These are phyloP conservation scores for Heterocephalus glaber DNA, from an alignment of 2,113 vertebrate genomes.

Conservation along the genomic window DNA sequence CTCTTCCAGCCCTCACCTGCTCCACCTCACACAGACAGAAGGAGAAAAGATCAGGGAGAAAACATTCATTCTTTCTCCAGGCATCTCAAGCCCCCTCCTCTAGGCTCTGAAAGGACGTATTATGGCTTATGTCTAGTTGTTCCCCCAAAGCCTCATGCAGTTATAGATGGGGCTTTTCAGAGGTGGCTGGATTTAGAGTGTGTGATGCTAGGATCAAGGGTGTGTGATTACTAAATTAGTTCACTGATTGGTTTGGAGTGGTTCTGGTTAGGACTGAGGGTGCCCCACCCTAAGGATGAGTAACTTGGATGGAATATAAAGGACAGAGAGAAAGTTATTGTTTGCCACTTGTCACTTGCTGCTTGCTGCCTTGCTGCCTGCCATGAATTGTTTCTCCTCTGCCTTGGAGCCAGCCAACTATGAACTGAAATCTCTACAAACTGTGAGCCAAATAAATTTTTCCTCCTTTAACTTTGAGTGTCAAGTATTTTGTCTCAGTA, in stretches of 20 bases:
- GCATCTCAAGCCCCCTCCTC: background rate
- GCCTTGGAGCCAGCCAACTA: background rate
- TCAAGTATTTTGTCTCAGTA: background rate
- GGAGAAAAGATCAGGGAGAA: constrained; percentile 22
- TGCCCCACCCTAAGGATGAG: background rate
- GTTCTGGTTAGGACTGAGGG: background rate
- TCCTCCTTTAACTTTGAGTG: background rate
- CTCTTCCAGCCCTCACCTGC: background rate
- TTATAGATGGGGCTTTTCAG: background rate
- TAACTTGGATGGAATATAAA: background rate
- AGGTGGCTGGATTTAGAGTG: background rate
- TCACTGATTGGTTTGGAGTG: background rate
- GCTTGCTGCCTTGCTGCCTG: background rate
- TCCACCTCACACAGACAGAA: background rate
- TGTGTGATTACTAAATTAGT: background rate
- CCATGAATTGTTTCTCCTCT: background rate
- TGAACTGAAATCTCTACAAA: background rate
- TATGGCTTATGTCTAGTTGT: background rate
- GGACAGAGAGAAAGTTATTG: background rate
- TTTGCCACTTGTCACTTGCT: background rate
- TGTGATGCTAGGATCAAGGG: background rate
- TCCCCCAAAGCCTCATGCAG: background rate
- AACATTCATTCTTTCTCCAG: constrained; percentile 9
- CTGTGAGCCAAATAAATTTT: background rate
- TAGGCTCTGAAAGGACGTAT: background rate